Percentiles rank a stretch among this genome's conserved stretches.
These are phyloP conservation scores for Pararge aegeria DNA, from an alignment of 1,140 invertebrate genomes.

Conservation along the genomic window DNA sequence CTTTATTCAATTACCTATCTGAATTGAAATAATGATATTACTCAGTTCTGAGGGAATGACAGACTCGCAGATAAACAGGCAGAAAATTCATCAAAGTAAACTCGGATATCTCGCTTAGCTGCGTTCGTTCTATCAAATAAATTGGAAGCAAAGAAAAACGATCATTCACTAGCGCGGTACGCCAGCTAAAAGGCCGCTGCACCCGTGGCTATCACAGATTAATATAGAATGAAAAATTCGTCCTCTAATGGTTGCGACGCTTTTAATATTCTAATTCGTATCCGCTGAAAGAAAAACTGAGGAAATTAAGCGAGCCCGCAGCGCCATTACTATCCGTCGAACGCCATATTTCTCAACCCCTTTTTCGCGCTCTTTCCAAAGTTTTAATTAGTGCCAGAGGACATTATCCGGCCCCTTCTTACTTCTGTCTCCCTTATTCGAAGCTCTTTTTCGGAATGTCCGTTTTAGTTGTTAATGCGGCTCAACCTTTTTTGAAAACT, in stretches of 20 bases:
- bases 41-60: too few relatives aligned
- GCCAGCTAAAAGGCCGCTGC: neutral
- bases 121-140: neutral
- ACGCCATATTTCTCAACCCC: constrained; percentile 74
- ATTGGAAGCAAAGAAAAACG: neutral
- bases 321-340: constrained; percentile 68
- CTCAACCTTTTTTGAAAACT: constrained; percentile 39
- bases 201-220: neutral
- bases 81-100: neutral
- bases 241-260: constrained; percentile 11
- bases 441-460: constrained; percentile 45
- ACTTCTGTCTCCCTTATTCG: constrained; percentile 44
- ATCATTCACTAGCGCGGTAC: neutral
- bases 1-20: too few relatives aligned
- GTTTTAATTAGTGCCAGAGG: constrained; percentile 79
- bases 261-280: constrained; percentile 60
- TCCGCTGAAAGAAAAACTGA: constrained; percentile 57
- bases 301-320: constrained; percentile 60
- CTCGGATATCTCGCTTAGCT: neutral
- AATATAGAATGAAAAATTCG: constrained; percentile 13
- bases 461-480: constrained; percentile 47
- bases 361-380: constrained; percentile 69
- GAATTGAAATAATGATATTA: too few relatives aligned
- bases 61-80: too few relatives aligned
- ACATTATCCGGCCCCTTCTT: constrained; percentile 68